phyloP scores from a whole-genome alignment of 2,113 vertebrate genomes.

The Gallinago undulata region DNA sequence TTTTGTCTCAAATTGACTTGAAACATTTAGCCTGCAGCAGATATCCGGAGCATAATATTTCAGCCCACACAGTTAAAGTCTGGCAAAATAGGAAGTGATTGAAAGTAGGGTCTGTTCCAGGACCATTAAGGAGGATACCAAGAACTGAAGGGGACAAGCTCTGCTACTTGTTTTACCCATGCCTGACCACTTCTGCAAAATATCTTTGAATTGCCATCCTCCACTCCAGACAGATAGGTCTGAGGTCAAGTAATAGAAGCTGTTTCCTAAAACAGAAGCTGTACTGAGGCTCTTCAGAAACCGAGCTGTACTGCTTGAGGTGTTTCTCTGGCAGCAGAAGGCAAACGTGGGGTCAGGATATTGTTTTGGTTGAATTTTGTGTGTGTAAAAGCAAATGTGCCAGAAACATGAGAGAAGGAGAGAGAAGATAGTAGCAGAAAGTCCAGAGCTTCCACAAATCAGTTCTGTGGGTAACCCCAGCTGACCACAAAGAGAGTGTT shows the following conservation, averaged over 20 bases:
- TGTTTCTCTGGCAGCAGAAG: neutral
- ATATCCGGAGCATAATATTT: slow-evolving; percentile 15
- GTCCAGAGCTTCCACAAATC: neutral
- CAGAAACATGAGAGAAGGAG: neutral
- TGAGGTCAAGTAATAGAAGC: neutral
- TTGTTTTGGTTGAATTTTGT: neutral
- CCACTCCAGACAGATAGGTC: neutral
- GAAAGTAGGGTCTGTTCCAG: neutral
- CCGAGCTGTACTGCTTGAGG: neutral
- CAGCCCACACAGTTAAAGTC: slow-evolving; percentile 17
- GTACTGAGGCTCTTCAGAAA: neutral
- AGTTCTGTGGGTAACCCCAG: neutral
- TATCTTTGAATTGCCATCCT: neutral
- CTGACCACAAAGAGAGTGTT: neutral
- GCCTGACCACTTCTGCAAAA: neutral
- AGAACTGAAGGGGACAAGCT: neutral
- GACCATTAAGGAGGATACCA: neutral
- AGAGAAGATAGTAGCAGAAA: neutral
- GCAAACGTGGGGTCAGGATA: neutral
- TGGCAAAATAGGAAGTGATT: neutral
- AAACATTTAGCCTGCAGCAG: slow-evolving; percentile 1
- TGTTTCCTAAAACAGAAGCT: neutral
- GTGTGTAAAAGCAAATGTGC: neutral
- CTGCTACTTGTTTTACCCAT: neutral
- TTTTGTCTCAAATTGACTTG: neutral